Conservation (phyloP, 2,888 invertebrate species). For the Choreutis nemorana region DNA sequence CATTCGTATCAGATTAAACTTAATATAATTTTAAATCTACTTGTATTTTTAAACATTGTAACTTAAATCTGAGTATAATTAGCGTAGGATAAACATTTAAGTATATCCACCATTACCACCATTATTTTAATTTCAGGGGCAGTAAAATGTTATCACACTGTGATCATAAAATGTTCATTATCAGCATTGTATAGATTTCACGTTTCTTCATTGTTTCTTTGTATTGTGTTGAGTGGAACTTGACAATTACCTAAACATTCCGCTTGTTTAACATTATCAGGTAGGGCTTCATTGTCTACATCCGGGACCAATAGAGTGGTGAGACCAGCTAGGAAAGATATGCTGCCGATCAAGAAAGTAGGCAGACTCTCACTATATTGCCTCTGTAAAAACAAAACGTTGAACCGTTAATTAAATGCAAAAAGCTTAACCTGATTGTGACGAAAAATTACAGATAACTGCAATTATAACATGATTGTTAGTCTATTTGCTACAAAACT, state of each 20-base stretch:
- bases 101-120: too few species aligned
- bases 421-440: background rate
- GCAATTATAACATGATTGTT: background rate
- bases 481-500: conserved; percentile 8
- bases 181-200: too few species aligned
- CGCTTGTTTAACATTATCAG: conserved; percentile 37
- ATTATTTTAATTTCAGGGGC: too few species aligned
- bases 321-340: conserved; percentile 36
- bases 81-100: too few species aligned
- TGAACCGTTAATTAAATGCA: background rate
- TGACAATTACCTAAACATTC: conserved; percentile 11
- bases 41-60: too few species aligned
- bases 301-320: conserved; percentile 41
- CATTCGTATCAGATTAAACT: too few species aligned
- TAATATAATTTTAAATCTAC: too few species aligned
- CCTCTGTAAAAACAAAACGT: conserved; percentile 20
- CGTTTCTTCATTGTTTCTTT: background rate
- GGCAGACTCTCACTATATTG: conserved; percentile 37
- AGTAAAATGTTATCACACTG: too few species aligned
- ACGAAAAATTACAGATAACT: background rate
- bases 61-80: too few species aligned
- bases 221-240: background rate
- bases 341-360: conserved; percentile 36
- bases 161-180: too few species aligned
- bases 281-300: conserved; percentile 34